These are phyloP conservation scores for Pseudocheirus occidentalis DNA, from an alignment of 2,797 vertebrate species.

Conservation along the genomic window DNA sequence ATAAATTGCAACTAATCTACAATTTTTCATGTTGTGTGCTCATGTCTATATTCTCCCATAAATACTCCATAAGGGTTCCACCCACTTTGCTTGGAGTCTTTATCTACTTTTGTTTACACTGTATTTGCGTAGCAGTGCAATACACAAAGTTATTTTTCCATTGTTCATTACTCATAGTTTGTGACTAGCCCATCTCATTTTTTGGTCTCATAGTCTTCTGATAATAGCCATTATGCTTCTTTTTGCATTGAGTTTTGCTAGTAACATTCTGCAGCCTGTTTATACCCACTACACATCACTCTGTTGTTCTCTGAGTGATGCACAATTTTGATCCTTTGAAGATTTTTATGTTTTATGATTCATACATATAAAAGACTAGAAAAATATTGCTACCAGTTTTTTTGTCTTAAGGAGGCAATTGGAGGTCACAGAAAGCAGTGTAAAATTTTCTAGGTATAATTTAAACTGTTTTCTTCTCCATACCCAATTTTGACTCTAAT, in stretches of 20 bases:
- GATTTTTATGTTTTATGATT: not conserved
- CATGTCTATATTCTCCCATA: not conserved
- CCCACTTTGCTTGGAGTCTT: not conserved
- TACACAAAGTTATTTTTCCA: not conserved
- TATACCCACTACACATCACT: not conserved
- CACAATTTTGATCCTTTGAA: not conserved
- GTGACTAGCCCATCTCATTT: not conserved
- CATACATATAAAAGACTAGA: not conserved
- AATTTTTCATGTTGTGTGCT: too few relatives aligned
- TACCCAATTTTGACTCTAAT: not conserved
- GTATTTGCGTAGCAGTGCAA: not conserved
- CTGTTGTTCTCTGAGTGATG: not conserved
- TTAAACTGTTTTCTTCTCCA: not conserved
- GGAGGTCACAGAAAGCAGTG: not conserved
- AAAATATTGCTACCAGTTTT: not conserved
- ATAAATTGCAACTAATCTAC: not conserved
- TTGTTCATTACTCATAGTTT: not conserved
- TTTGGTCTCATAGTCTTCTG: not conserved
- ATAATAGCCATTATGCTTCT: not conserved
- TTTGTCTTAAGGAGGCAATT: not conserved
- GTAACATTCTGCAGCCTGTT: not conserved
- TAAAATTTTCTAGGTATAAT: not conserved
- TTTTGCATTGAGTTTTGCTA: not conserved
- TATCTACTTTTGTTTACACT: not conserved
- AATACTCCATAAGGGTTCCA: not conserved